Conservation (phyloP, 1,140 invertebrate genomes). For the Penaeus vannamei region DNA sequence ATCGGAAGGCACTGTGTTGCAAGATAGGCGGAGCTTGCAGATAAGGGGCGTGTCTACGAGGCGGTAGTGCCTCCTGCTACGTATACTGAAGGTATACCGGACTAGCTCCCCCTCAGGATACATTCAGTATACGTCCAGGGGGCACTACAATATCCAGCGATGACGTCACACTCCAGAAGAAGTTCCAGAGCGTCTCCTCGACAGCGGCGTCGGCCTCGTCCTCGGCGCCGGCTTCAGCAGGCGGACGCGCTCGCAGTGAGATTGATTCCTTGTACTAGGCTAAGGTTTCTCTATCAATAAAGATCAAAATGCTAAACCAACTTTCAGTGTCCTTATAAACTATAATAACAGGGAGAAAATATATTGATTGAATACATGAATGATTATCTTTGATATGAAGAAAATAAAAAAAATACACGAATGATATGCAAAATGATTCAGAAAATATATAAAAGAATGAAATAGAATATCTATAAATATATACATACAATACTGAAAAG, state of each 20-base stretch:
- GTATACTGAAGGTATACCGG: constrained; percentile 99
- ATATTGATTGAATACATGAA: no score
- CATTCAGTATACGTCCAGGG: constrained; percentile 99
- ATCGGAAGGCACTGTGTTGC: background rate
- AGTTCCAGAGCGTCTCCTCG: background rate
- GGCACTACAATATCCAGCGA: constrained; percentile 68
- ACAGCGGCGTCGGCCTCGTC: background rate
- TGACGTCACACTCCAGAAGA: constrained; percentile 36
- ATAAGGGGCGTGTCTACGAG: constrained; percentile 72
- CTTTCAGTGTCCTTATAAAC: no score
- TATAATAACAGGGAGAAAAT: no score
- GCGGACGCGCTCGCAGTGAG: background rate
- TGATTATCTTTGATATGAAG: no score
- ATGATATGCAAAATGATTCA: no score
- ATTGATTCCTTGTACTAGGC: no score
- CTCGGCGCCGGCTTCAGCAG: background rate
- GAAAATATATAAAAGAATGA: no score
- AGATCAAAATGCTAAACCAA: no score
- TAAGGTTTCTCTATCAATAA: no score
- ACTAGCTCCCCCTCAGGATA: constrained; percentile 97
- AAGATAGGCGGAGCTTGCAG: constrained; percentile 43
- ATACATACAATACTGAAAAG: no score
- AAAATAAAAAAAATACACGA: no score
- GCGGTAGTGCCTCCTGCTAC: constrained; percentile 84
- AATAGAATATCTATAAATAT: no score